Evolutionary conservation across 2,113 vertebrate genomes (phyloP), one percentile per base, ranked within the genome.

Genomic region (Apodemus speciosus): DNA sequence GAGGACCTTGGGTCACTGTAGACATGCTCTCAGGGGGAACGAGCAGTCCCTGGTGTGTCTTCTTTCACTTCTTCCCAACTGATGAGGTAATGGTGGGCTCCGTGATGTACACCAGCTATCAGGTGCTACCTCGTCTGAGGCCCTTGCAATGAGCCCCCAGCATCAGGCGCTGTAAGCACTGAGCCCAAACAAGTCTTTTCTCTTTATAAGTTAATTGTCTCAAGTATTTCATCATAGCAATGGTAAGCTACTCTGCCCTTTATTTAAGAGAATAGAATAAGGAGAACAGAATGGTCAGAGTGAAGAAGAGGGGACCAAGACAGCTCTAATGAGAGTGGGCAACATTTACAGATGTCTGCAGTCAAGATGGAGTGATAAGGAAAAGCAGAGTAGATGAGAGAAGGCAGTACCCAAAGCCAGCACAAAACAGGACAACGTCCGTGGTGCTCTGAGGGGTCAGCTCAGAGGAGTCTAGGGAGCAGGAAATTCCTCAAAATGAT

Each of bases 151-250:
- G 85, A 27, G 11, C 46, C 23, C 75, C 38, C 35, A 35, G 25
- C 56, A 43, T 46, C 46, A 43, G 11, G n/a, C 40, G 8, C 64
- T 62, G 35, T 4, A 51, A 86, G 58, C 49, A 38, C 40, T 3
- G 38, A 49, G 15, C 32, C 62, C n/a, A 46, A 80, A 72, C 30
- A 64, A 93, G 79, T 56, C 18, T 69, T 56, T 68, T 49, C 32
- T 80, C 53, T 60, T 93, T 30, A 23, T 72, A 46, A 71, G 32
- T 69, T 60, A 60, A 58, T 46, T 66, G 32, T 68, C 32, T 62
- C 51, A 38, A 62, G 85, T 38, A 81, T 93, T 93, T 51, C 53
- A 72, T 62, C 62, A 72, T 10, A 51, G 76, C 76, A 23, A 77
- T 71, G 40, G 10, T 32, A 80, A 87, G 43, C 64, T n/a, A 46